Evolutionary conservation across 2,113 vertebrate genomes (phyloP).

Genomic region (Damaliscus lunatus): DNA sequence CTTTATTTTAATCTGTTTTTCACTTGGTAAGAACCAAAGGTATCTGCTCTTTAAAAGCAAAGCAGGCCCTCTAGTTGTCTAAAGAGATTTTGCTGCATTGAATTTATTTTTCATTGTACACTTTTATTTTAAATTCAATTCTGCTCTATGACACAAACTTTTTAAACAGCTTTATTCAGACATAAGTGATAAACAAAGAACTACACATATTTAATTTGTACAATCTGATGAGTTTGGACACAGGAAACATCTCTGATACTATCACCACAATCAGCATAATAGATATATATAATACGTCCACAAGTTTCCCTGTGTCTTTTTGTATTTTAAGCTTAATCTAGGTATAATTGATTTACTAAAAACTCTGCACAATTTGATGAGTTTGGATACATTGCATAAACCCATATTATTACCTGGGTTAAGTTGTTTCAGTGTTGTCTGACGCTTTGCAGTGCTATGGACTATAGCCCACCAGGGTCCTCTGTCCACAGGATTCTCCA

Average conservation of each 20-base stretch:
- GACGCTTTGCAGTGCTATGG: not conserved
- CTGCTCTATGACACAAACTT: not conserved
- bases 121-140: not conserved
- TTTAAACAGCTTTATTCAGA: not conserved
- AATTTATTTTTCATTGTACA: not conserved
- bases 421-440: not conserved
- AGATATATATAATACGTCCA: not conserved
- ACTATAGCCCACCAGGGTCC: not conserved
- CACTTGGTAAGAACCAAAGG: not conserved
- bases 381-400: not conserved
- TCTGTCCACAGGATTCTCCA: not conserved
- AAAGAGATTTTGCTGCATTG: not conserved
- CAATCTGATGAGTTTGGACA: not conserved
- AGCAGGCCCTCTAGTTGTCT: slow-evolving; percentile 1
- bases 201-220: not conserved
- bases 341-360: not conserved
- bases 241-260: not conserved
- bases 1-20: not conserved
- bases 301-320: not conserved
- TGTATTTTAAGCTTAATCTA: not conserved
- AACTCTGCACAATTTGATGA: not conserved
- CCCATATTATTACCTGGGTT: fast-evolving
- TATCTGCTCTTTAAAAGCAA: not conserved
- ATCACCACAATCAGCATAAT: not conserved
- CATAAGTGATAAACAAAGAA: not conserved